Evolutionary conservation across 2,113 vertebrate genomes (phyloP).

Genomic region (Pachyramphus minor): DNA sequence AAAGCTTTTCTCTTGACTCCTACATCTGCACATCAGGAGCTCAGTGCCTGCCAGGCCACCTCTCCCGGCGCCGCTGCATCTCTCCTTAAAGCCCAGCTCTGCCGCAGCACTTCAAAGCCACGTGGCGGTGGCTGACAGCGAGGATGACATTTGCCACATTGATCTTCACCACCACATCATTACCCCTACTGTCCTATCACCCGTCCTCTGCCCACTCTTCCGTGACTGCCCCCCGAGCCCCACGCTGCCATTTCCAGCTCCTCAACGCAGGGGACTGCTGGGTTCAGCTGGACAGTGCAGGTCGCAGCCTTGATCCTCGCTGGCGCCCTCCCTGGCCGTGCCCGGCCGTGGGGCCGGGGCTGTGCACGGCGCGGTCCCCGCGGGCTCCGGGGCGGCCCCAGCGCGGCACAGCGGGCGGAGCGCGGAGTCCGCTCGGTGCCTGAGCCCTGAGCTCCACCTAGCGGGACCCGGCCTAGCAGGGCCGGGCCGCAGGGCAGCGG

Average conservation of each 20-base stretch:
- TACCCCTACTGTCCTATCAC: neutral
- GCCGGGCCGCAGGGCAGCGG: neutral
- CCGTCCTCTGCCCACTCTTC: neutral
- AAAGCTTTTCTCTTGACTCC: neutral
- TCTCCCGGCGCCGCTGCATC: accelerated
- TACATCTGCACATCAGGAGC: neutral
- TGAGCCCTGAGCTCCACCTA: neutral
- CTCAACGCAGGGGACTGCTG: neutral
- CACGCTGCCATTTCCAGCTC: neutral
- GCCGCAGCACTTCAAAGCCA: neutral
- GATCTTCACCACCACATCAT: neutral
- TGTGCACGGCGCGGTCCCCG: neutral
- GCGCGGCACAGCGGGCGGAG: neutral
- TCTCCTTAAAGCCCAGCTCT: neutral
- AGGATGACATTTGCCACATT: neutral
- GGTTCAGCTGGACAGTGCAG: neutral
- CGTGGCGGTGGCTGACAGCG: neutral
- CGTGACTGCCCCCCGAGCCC: neutral
- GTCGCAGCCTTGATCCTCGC: accelerated
- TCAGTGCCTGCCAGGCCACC: neutral
- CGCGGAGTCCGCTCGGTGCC: neutral
- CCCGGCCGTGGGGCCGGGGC: neutral
- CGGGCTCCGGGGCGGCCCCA: neutral
- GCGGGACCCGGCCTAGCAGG: neutral
- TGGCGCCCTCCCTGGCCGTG: neutral